Percentiles rank a stretch among this genome's conserved stretches.
Conservation (phyloP, 1,140 invertebrate genomes). For the Drosophila kurseongensis region DNA sequence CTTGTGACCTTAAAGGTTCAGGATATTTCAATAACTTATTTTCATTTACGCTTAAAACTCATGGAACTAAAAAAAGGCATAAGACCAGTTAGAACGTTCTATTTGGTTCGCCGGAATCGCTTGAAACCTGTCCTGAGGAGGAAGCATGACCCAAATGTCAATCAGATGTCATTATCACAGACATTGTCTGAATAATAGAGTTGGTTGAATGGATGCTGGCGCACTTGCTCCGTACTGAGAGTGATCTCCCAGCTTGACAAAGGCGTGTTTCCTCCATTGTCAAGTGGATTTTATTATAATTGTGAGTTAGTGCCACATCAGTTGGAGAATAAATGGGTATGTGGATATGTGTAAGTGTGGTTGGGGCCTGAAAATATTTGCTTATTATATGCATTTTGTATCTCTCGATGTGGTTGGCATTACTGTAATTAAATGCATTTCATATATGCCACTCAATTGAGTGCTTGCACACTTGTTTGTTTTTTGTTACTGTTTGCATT, state of each 20-base stretch:
- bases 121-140: slow-evolving; percentile 24
- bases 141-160: slow-evolving; percentile 71
- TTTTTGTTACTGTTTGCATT: slow-evolving; percentile 14
- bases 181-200: slow-evolving; percentile 54
- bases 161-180: slow-evolving; percentile 61
- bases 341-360: slow-evolving; percentile 36
- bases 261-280: slow-evolving; percentile 21
- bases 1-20: no score
- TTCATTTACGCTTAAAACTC: no score
- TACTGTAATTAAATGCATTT: slow-evolving; percentile 57
- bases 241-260: slow-evolving; percentile 18
- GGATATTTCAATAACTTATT: no score
- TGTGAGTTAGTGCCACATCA: slow-evolving; percentile 27
- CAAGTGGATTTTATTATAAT: slow-evolving; percentile 44
- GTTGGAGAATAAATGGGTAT: slow-evolving; percentile 18
- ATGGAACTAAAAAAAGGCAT: background rate
- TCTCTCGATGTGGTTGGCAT: slow-evolving; percentile 10
- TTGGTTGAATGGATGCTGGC: slow-evolving; percentile 35
- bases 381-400: slow-evolving; percentile 44
- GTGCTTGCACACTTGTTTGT: slow-evolving; percentile 32
- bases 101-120: background rate
- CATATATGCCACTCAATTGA: slow-evolving; percentile 37
- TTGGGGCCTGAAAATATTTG: slow-evolving; percentile 50
- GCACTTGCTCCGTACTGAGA: slow-evolving; percentile 21
- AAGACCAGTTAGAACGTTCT: slow-evolving; percentile 1